Base-by-base conservation (phyloP, 2,888 invertebrate genomes). In the Trypoxylon attenuatum region DNA sequence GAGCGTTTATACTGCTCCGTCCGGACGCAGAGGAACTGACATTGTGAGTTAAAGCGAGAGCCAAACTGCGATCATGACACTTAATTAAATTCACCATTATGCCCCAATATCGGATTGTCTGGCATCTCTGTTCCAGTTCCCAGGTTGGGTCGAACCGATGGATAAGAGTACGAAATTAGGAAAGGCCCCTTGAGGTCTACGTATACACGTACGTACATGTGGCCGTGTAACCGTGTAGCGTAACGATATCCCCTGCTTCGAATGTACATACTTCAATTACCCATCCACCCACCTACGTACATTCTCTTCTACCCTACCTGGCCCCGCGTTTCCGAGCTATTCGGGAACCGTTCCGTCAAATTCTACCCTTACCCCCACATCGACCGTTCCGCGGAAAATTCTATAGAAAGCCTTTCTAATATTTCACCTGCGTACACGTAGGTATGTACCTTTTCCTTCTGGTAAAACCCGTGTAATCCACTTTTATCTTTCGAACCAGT, bases 31-130 rank as follows among this genome's bases (percentile, higher is more conserved):
- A 8, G 27, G 33, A 21, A 16, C 16, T 16, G 25, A 16, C 22
- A 25, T 13, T 19, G 6, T 3, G 10, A 10, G 16, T 22, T 4
- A 33, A 39, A 51, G 52, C 22, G 59, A 21, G 19, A 46, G 19
- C 22, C 19, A n/a, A 19, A 57, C n/a, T 33, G 33, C n/a, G 33
- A 47, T 16, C 49, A 65, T 65, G 73, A 71, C 67, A 73, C 61
- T 68, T 71, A 73, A 73, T 74, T 73, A 74, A 73, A 74, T 68
- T 58, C 63, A 47, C 55, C 66, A 71, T 71, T 74, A 71, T 73
- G 57, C 54, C 23, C 63, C 52, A 61, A 73, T 74, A 73, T 71
- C 63, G 51, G 42, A 49, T 58, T 59, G 68, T 57, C 68, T 59
- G 58, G 27, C 50, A 18, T 62, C 43, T 45, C 46, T 38, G 45